Evolutionary conservation across 2,888 invertebrate genomes (phyloP).

Genomic region (Thymelicus acteon): DNA sequence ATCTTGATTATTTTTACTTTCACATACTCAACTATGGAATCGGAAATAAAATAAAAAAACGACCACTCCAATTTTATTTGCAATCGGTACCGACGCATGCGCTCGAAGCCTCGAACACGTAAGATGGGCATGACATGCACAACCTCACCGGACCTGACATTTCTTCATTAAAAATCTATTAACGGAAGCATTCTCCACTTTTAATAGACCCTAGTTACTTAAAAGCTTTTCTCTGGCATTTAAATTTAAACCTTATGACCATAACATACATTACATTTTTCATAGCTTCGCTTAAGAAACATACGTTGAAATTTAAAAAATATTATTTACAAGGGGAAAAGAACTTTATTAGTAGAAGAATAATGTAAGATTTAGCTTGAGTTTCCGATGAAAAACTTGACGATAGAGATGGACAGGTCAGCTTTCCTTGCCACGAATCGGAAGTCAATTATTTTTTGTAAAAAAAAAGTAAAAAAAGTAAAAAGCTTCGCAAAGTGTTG

Average conservation of each 20-base stretch:
- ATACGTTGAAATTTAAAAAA: slow-evolving; percentile 35
- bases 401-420: slow-evolving; percentile 61
- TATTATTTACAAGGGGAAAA: slow-evolving; percentile 38
- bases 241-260: not conserved
- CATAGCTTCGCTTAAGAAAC: not conserved
- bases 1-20: slow-evolving; percentile 1
- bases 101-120: slow-evolving; percentile 60
- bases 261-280: slow-evolving; percentile 40
- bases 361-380: slow-evolving; percentile 50
- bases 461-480: slow-evolving; percentile 53
- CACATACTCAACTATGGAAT: not conserved
- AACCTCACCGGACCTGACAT: slow-evolving; percentile 74
- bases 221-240: slow-evolving; percentile 14
- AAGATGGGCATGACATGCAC: slow-evolving; percentile 83
- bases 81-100: slow-evolving; percentile 61
- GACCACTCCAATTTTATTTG: slow-evolving; percentile 56
- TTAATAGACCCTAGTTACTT: slow-evolving; percentile 45
- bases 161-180: slow-evolving; percentile 85
- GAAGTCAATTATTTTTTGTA: slow-evolving; percentile 67
- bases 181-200: slow-evolving; percentile 80
- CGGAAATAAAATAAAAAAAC: slow-evolving; percentile 7
- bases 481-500: slow-evolving; percentile 42
- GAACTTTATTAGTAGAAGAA: not conserved
- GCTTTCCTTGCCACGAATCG: slow-evolving; percentile 66
- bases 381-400: slow-evolving; percentile 50